Evolutionary conservation across 2,797 vertebrate genomes (phyloP).

Genomic region (Thalassophryne amazonica): DNA sequence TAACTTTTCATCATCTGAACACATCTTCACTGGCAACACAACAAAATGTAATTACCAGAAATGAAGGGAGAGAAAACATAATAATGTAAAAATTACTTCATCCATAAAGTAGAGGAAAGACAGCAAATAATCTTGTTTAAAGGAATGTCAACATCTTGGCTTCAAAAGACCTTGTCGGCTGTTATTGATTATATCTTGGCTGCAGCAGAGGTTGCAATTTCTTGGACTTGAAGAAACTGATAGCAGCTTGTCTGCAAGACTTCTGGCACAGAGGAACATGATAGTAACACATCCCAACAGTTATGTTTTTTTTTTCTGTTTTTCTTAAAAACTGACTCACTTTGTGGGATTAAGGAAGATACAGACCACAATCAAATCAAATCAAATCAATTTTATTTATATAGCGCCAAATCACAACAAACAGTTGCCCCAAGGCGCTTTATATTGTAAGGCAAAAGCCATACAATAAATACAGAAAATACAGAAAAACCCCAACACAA

Average conservation of each 20-base stretch:
- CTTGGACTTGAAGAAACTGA: conserved; percentile 85
- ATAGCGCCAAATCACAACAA: no score
- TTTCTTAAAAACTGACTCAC: conserved; percentile 76
- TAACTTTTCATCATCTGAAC: neutral
- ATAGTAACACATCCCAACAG: conserved; percentile 79
- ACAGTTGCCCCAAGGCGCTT: no score
- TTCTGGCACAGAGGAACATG: conserved; percentile 77
- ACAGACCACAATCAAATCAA: no score
- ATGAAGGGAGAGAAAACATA: conserved; percentile 62
- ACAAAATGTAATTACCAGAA: conserved; percentile 67
- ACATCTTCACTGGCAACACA: conserved; percentile 5
- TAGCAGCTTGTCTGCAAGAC: conserved; percentile 84
- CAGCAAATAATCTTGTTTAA: conserved; percentile 74
- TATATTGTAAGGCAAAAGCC: no score
- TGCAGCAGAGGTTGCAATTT: conserved; percentile 79
- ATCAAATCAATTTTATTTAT: no score
- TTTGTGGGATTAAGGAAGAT: conserved; percentile 83
- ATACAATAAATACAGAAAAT: no score
- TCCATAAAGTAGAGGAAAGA: conserved; percentile 34
- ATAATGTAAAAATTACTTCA: conserved; percentile 21
- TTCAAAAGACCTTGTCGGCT: conserved; percentile 85
- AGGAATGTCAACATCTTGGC: conserved; percentile 80
- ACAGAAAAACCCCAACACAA: no score
- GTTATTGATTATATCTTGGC: conserved; percentile 92
- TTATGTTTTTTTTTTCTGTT: conserved; percentile 70